Evolutionary conservation across 1,140 invertebrate genomes (phyloP).

Genomic region (Sarcophaga bullata): DNA sequence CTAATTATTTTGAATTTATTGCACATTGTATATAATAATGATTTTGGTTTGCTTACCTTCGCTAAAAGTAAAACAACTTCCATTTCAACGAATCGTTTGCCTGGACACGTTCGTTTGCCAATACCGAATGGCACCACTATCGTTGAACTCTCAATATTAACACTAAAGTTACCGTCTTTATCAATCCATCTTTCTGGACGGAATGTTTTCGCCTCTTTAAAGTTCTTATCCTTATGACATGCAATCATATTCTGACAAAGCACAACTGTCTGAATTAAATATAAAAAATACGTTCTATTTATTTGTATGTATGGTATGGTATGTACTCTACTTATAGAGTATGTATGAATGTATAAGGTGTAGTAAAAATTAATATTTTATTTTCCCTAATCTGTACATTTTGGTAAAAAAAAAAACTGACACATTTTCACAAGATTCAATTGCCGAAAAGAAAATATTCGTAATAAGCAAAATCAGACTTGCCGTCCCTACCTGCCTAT

Average conservation of each 20-base stretch:
- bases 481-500: too few relatives aligned
- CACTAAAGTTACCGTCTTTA: constrained; percentile 62
- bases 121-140: constrained; percentile 89
- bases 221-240: constrained; percentile 81
- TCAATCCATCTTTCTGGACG: constrained; percentile 85
- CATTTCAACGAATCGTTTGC: constrained; percentile 83
- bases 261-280: constrained; percentile 77
- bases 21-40: neutral
- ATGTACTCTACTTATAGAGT: too few relatives aligned
- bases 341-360: neutral
- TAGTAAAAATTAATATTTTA: too few relatives aligned
- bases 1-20: neutral
- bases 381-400: too few relatives aligned
- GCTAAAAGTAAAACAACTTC: constrained; percentile 79
- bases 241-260: constrained; percentile 87
- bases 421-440: too few relatives aligned
- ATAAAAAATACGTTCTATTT: neutral
- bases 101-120: constrained; percentile 83
- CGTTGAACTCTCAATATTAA: constrained; percentile 64
- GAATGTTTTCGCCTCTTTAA: constrained; percentile 78
- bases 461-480: neutral
- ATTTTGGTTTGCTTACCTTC: constrained; percentile 68
- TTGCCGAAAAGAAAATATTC: neutral
- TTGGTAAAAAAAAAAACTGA: too few relatives aligned
- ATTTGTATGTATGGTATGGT: neutral